phyloP scores from a whole-genome alignment of 2,888 invertebrate species.

The Sinodicranocentrus sp. region DNA sequence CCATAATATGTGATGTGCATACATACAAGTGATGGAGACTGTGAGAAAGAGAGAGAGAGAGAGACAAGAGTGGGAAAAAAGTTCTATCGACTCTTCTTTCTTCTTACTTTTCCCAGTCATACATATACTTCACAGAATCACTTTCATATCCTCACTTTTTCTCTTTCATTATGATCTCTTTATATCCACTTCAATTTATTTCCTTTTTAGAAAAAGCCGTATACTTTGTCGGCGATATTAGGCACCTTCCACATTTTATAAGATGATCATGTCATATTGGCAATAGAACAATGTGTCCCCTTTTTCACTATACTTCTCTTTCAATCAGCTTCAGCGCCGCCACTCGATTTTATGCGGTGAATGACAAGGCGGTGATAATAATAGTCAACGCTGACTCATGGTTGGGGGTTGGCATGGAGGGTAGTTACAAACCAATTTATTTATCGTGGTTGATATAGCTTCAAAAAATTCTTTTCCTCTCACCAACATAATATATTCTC shows the following conservation, averaged over 20 bases:
- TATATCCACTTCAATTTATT: neutral
- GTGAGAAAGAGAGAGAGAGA: neutral
- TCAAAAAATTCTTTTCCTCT: neutral
- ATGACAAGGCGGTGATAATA: neutral
- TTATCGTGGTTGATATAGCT: neutral
- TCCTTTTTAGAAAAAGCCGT: neutral
- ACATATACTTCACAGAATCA: conserved; percentile 1
- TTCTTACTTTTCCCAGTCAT: neutral
- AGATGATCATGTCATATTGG: neutral
- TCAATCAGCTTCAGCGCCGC: neutral
- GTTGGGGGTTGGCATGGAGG: neutral
- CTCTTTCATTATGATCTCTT: conserved; percentile 2
- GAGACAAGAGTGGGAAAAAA: neutral
- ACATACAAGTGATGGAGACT: neutral
- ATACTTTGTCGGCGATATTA: neutral
- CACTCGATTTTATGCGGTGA: neutral
- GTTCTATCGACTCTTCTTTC: too few relatives aligned
- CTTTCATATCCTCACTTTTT: conserved; percentile 2
- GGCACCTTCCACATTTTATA: neutral
- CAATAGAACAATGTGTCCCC: conserved; percentile 4
- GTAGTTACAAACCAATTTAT: conserved; percentile 16
- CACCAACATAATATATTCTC: too few relatives aligned
- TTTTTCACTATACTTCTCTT: neutral
- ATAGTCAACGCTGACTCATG: neutral
- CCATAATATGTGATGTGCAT: too few relatives aligned